Evolutionary conservation across 2,797 vertebrate genomes (phyloP).

Genomic region (Myoxocephalus aenaeus): DNA sequence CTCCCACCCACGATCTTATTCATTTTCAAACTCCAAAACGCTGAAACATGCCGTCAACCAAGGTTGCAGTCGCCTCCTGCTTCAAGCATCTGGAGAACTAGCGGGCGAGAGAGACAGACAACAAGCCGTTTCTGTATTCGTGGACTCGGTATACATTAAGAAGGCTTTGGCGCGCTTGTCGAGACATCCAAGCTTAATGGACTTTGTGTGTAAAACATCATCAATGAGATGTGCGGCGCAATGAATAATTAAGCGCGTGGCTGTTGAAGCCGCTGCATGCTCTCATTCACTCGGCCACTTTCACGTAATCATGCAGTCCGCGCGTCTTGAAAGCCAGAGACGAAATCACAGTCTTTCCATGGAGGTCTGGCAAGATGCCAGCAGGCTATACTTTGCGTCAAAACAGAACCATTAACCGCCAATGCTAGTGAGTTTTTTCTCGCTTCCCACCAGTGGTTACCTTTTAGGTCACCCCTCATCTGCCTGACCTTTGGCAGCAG

Average conservation of each 20-base stretch:
- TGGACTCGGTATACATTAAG: slow-evolving; percentile 51
- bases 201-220: slow-evolving; percentile 79
- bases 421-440: neutral
- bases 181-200: slow-evolving; percentile 66
- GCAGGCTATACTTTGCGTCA: slow-evolving; percentile 4
- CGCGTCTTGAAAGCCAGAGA: slow-evolving; percentile 12
- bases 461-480: slow-evolving; percentile 1
- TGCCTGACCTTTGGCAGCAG: slow-evolving; percentile 29
- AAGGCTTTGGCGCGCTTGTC: slow-evolving; percentile 45
- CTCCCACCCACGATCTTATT: slow-evolving; percentile 18
- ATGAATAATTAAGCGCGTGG: slow-evolving; percentile 69
- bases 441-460: neutral
- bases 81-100: neutral
- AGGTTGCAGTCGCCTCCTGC: slow-evolving; percentile 24
- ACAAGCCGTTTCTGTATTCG: slow-evolving; percentile 35
- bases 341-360: slow-evolving; percentile 41
- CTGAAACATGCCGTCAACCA: slow-evolving; percentile 4
- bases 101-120: slow-evolving; percentile 19
- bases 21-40: slow-evolving; percentile 37
- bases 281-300: slow-evolving; percentile 44
- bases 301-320: slow-evolving; percentile 9
- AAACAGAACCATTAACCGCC: neutral
- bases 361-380: neutral
- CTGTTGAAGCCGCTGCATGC: slow-evolving; percentile 28
- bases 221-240: slow-evolving; percentile 48